Evolutionary conservation across 2,888 invertebrate genomes (phyloP).

Genomic region (Leptinotarsa tumamoca): DNA sequence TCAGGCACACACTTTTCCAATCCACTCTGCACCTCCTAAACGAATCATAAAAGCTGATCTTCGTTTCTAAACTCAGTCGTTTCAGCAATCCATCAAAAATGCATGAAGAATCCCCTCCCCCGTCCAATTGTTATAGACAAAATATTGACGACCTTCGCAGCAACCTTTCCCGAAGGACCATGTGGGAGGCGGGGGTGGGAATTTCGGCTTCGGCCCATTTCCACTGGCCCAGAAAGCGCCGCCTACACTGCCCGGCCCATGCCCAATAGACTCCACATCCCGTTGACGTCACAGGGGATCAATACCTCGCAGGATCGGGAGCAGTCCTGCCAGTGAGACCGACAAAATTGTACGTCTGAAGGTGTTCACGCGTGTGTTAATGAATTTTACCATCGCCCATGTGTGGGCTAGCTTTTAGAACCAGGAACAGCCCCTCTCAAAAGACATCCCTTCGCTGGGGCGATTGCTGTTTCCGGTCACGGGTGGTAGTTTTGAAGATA

Average conservation of each 20-base stretch:
- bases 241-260: constrained; percentile 44
- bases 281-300: constrained; percentile 65
- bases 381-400: constrained; percentile 77
- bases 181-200: constrained; percentile 50
- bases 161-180: constrained; percentile 13
- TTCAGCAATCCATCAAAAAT: background rate
- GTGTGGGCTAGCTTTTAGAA: constrained; percentile 96
- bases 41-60: too few species aligned
- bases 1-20: too few species aligned
- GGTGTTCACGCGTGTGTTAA: constrained; percentile 55
- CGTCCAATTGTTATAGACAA: constrained; percentile 8
- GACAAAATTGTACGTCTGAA: constrained; percentile 57
- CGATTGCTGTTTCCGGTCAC: constrained; percentile 77
- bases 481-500: constrained; percentile 44
- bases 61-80: too few species aligned
- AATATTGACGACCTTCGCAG: background rate
- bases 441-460: constrained; percentile 97
- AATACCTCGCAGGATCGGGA: constrained; percentile 61
- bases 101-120: background rate
- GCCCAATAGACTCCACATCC: constrained; percentile 41
- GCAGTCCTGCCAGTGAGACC: constrained; percentile 61
- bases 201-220: constrained; percentile 42
- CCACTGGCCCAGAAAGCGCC: constrained; percentile 49
- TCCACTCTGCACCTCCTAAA: too few species aligned
- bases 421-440: constrained; percentile 96